Conservation (phyloP, 2,888 invertebrate genomes). For the Zhengitettix transpicula region DNA sequence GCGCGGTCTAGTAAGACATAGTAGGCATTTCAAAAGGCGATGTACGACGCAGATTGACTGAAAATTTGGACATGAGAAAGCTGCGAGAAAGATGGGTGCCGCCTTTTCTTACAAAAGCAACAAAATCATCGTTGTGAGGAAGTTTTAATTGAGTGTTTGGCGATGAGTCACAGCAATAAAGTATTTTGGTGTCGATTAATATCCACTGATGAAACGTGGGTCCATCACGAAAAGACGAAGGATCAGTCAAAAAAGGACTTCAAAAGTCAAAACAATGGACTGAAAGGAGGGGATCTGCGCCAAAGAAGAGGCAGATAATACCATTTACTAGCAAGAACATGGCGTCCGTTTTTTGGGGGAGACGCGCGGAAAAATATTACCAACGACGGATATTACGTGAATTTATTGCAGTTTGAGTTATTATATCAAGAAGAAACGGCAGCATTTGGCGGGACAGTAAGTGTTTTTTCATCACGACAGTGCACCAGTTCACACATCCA, state of each 20-base stretch:
- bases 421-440: no score
- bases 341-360: no score
- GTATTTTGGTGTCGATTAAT: background rate
- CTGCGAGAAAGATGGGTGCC: background rate
- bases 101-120: background rate
- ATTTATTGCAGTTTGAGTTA: no score
- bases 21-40: background rate
- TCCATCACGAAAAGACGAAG: no score
- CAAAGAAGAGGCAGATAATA: no score
- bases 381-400: no score
- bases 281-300: no score
- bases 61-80: background rate
- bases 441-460: no score
- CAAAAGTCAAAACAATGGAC: background rate
- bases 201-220: background rate
- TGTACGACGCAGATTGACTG: background rate
- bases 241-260: background rate
- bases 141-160: background rate
- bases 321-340: no score
- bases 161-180: background rate
- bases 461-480: no score
- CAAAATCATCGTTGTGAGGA: background rate
- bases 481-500: no score
- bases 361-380: no score
- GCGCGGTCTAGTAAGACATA: background rate